Evolutionary conservation across 1,140 invertebrate genomes (phyloP), one percentile per base, ranked within the genome.

Genomic region (Trachymyrmex septentrionalis): DNA sequence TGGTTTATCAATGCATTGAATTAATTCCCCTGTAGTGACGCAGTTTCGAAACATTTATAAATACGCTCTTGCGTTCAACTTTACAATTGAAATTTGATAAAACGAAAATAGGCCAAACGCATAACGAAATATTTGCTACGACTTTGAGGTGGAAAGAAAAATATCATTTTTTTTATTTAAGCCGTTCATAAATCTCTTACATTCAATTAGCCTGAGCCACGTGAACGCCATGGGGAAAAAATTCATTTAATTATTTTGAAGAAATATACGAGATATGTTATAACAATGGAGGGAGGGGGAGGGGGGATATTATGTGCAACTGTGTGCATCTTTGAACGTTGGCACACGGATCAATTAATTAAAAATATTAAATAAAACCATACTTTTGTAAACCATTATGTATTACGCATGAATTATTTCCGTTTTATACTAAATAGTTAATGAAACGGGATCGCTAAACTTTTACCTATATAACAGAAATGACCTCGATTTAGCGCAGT

Each of bases 31-130:
- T 7, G 38, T 34, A 57, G 24, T 30, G 24, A 21, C 4, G 55
- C 69, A 34, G 14, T 64, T 48, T 21, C 27, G 44, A 48, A n/a
- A n/a, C 34, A 14, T 59, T 59, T 44, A 16, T 69, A 48, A 48
- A 21, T 38, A 73, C 2, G 1, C 10, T 55, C 6, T 44, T 44
- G n/a, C 34, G 27, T 7, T 53, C 7, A 34, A 27, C 1, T 10
- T 61, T 72, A 30, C 53, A 84, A 84, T 75, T 69, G 24, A 75
- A 61, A 75, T 84, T 75, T 75, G 34, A 73, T 75, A 38, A 48
- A 73, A 73, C 2, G 24, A 73, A 84, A 75, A 75, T 75, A 63
- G 34, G 16, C 16, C 48, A 16, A 38, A 71, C 21, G 44, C 16
- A 30, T 19, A 34, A 19, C 27, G 24, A 50, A 30, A n/a, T 73